These are phyloP conservation scores for Pomacea maculata DNA, from an alignment of 1,140 invertebrate genomes.

Conservation along the genomic window DNA sequence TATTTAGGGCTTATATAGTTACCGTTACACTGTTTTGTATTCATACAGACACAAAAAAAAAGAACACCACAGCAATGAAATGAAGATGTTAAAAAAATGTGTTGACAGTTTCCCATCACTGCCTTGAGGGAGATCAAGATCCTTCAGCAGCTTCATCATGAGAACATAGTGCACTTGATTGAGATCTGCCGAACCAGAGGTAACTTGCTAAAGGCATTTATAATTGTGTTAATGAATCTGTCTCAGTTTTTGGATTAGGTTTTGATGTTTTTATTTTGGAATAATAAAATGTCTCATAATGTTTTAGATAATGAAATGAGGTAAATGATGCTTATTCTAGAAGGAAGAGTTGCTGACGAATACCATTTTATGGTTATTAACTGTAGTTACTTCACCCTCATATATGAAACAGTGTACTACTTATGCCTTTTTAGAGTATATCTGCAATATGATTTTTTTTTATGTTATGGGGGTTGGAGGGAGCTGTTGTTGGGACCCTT, in stretches of 20 bases:
- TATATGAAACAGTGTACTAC: no score
- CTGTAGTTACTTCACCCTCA: no score
- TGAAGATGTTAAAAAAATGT: no score
- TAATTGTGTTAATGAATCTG: neutral
- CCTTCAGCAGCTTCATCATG: constrained; percentile 93
- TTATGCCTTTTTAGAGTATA: no score
- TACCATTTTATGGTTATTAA: no score
- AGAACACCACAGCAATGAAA: neutral
- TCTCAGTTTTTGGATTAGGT: neutral
- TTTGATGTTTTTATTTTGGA: neutral
- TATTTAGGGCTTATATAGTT: no score
- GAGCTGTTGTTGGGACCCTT: no score
- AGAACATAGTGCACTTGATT: constrained; percentile 96
- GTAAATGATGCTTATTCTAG: no score
- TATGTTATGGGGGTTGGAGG: no score
- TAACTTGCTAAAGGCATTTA: constrained; percentile 46
- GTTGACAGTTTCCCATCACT: constrained; percentile 91
- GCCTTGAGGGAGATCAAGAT: constrained; percentile 97
- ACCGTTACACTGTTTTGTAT: neutral
- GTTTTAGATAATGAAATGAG: no score
- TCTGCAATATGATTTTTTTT: no score
- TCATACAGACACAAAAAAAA: neutral
- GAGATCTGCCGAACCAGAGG: constrained; percentile 94
- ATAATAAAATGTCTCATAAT: neutral
- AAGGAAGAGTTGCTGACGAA: no score